Evolutionary conservation across 2,797 vertebrate species (phyloP).

Genomic region (Scarus forsteni): DNA sequence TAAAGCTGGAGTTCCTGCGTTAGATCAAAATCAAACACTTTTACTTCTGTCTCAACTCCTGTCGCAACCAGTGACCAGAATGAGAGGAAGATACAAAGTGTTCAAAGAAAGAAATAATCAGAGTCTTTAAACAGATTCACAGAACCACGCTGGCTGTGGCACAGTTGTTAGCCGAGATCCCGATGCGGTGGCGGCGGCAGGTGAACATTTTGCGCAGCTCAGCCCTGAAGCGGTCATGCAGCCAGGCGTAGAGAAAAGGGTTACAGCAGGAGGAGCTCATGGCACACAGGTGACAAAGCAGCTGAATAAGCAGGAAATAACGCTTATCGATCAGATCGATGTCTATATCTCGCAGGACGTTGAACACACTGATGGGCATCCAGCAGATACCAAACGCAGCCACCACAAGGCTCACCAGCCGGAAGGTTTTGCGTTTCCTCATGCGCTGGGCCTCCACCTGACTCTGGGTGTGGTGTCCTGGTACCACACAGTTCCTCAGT

Average conservation of each 20-base stretch:
- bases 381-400: slow-evolving; percentile 89
- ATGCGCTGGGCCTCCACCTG: slow-evolving; percentile 86
- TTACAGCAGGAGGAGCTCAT: slow-evolving; percentile 94
- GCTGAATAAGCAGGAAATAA: slow-evolving; percentile 90
- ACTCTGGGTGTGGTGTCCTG: slow-evolving; percentile 88
- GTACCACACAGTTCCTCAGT: slow-evolving; percentile 88
- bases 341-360: slow-evolving; percentile 90
- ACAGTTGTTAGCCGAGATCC: slow-evolving; percentile 85
- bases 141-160: slow-evolving; percentile 84
- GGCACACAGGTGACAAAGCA: slow-evolving; percentile 90
- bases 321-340: slow-evolving; percentile 89
- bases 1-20: neutral
- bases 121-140: slow-evolving; percentile 65
- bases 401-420: slow-evolving; percentile 89
- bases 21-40: neutral
- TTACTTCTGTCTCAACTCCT: neutral
- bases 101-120: neutral
- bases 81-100: neutral
- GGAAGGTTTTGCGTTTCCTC: slow-evolving; percentile 90
- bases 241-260: slow-evolving; percentile 92
- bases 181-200: slow-evolving; percentile 80
- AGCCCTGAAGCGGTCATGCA: slow-evolving; percentile 89
- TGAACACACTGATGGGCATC: slow-evolving; percentile 92
- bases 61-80: neutral
- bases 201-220: slow-evolving; percentile 89